Base-by-base conservation (phyloP, 2,113 vertebrate species). In the Grallaria varia region DNA sequence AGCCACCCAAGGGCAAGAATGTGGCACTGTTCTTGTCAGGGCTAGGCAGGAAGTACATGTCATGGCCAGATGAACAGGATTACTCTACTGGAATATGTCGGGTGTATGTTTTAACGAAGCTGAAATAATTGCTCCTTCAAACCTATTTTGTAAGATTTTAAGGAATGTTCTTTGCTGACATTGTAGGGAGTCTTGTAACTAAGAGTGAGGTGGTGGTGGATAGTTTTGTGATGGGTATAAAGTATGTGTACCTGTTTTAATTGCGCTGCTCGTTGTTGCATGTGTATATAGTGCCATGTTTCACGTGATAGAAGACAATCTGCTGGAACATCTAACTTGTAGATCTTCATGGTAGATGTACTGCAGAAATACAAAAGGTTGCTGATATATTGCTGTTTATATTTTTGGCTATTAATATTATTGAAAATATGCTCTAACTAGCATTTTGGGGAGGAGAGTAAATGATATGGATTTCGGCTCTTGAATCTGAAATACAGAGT, bases 1-100 rank as follows among this genome's bases (percentile, higher is more conserved):
- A 95, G 92, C 86, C 86, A 59, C 74, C 81, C 89, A 50, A 21
- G 68, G 85, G 81, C 83, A 88, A 89, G 83, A 90, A 90, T 68
- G 90, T 87, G 89, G 44, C 77, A 45, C n/a, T 90, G 68, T 71
- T 37, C 50, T 71, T 64, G 79, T n/a, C 39, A 72, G 63, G 49
- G 44, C 63, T 67, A 8, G 83, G 71, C 56, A 58, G 71, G 66
- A 90, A 89, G 40, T 16, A 13, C 71, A 37, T 0, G 2, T 47
- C 52, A 83, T 60, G 67, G 28, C n/a, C 76, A 81, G 64, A 81
- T 91, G 56, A 95, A 93, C 83, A 77, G 75, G 63, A 28, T 93
- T 93, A 64, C 49, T 92, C 64, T 66, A 4, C 59, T 95, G 69
- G 35, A 88, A 35, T 81, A 62, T 35, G 19, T n/a, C 15, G 31